phyloP scores from a whole-genome alignment of 2,797 vertebrate genomes.

The Bradypus variegatus region DNA sequence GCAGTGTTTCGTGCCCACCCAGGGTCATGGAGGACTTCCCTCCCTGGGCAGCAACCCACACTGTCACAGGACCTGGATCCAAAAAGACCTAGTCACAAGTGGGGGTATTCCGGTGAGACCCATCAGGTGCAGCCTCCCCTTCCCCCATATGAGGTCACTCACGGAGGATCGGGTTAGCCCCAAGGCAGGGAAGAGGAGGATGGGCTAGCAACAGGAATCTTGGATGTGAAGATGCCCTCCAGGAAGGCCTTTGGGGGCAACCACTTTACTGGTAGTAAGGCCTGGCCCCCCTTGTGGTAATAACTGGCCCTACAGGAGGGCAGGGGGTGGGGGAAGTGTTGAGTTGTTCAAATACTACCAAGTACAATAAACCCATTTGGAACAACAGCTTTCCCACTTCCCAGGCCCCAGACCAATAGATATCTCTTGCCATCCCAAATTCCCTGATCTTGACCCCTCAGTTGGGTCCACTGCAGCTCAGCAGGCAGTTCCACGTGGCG shows the following conservation, averaged over 20 bases:
- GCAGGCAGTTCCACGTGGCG: slow-evolving; percentile 90
- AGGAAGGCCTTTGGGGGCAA: slow-evolving; percentile 95
- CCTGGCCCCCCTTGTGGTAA: slow-evolving; percentile 87
- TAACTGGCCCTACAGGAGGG: slow-evolving; percentile 83
- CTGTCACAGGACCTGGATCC: slow-evolving; percentile 92
- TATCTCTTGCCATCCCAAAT: slow-evolving; percentile 93
- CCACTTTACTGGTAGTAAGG: slow-evolving; percentile 94
- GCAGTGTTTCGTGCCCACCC: background rate
- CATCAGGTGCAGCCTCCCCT: background rate
- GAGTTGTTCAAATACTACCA: slow-evolving; percentile 18
- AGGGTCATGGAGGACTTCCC: background rate
- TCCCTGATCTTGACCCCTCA: slow-evolving; percentile 91
- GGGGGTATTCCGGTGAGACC: slow-evolving; percentile 59
- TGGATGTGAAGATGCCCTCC: slow-evolving; percentile 94
- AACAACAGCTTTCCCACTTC: background rate
- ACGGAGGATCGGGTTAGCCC: background rate
- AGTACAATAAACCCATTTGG: background rate
- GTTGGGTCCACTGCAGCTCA: slow-evolving; percentile 83
- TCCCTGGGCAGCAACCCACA: slow-evolving; percentile 48
- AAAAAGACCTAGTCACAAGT: slow-evolving; percentile 84
- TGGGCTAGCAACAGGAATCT: slow-evolving; percentile 85
- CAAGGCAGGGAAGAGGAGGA: background rate
- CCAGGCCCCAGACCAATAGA: slow-evolving; percentile 80
- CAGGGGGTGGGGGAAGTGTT: background rate
- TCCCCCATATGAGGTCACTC: background rate